Evolutionary conservation across 2,888 invertebrate genomes (phyloP), one percentile per base, ranked within the genome.

Genomic region (Acronicta leporina): DNA sequence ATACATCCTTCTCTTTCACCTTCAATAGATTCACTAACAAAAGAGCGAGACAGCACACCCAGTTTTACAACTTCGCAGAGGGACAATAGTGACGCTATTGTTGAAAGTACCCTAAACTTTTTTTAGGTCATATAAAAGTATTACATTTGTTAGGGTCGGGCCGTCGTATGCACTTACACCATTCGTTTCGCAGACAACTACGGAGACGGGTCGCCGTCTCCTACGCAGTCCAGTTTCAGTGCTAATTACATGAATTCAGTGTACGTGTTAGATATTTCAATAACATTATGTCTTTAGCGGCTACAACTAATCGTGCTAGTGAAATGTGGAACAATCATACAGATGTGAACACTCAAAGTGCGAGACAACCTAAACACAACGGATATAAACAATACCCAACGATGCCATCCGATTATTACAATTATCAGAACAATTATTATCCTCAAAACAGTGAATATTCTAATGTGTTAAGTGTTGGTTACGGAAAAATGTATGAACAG

Each of bases 61-160:
- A 84, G 88, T 88, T 89, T 90, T 89, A 91, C 89, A 91, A 89
- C 91, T 89, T 85, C 65, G 87, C 87, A 82, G 85, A 92, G 92
- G 92, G 92, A 94, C 94, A 94, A 92, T 92, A 82, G 92, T 84
- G 88, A 87, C 81, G 84, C 94, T 92, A 93, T 94, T 94, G 94
- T 94, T 94, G 87, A 85, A 89, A 88, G 92, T 94, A 92, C 94
- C 94, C 94, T 89, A 90, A 93, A 90, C 81, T 92, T 94, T 94
- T 94, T 94, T 94, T 94, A 92, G 92, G 94, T 92, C 94, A 93
- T 87, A 92, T 91, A 94, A 92, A 92, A 92, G 91, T 92, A 92
- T 92, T 93, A 92, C 91, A 90, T 89, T 93, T 91, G 92, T 88
- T 83, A 92, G 93, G 92, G 93, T 90, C 91, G 89, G 86, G 88